These are phyloP conservation scores for Onychomys torridus DNA, from an alignment of 2,797 vertebrate genomes.

Conservation along the genomic window DNA sequence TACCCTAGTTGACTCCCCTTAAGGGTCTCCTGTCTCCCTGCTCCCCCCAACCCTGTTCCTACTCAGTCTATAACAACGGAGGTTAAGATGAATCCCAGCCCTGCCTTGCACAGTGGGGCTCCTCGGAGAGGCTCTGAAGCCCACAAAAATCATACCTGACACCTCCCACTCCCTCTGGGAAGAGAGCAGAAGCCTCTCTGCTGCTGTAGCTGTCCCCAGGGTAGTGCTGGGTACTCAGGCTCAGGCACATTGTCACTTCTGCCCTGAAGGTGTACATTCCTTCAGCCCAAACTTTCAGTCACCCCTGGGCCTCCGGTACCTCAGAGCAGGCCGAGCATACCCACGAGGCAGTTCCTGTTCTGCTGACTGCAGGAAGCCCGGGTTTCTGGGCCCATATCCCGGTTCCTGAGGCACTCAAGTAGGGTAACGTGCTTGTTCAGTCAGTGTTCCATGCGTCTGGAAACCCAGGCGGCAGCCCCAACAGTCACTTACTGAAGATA, in stretches of 20 bases:
- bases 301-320: not conserved
- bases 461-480: accelerated
- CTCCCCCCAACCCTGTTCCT: not conserved
- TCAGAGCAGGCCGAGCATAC: not conserved
- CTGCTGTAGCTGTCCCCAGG: not conserved
- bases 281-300: not conserved
- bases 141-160: not conserved
- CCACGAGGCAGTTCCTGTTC: not conserved
- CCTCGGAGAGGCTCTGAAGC: no score
- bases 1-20: not conserved
- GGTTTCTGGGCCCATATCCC: not conserved
- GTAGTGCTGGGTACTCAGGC: no score
- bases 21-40: no score
- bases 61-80: not conserved
- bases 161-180: not conserved
- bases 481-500: slow-evolving; percentile 91
- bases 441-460: not conserved
- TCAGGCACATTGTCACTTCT: not conserved
- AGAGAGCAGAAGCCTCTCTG: not conserved
- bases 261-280: not conserved
- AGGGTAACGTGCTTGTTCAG: accelerated
- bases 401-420: accelerated
- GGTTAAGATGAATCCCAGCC: not conserved
- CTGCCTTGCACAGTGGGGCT: not conserved
- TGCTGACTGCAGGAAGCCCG: no score